These are phyloP conservation scores for Hyperoplus lanceolatus DNA, from an alignment of 2,797 vertebrate species.

Conservation along the genomic window DNA sequence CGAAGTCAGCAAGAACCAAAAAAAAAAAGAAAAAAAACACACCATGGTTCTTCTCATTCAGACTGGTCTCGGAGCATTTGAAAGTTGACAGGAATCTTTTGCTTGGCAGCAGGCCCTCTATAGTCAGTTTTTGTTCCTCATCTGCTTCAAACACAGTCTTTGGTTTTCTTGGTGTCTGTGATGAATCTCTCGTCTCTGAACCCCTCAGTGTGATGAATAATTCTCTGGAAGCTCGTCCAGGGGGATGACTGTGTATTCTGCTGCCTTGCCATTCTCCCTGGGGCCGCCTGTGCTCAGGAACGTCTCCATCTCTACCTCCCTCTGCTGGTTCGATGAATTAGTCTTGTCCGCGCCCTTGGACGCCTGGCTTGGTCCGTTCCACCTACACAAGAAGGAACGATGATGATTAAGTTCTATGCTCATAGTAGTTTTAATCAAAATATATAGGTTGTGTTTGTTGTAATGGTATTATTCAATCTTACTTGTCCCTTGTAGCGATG, in stretches of 20 bases:
- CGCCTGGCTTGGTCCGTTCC: slow-evolving; percentile 86
- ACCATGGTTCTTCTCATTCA: background rate
- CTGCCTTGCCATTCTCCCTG: slow-evolving; percentile 74
- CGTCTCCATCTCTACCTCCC: slow-evolving; percentile 90
- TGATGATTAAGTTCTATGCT: background rate
- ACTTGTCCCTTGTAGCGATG: slow-evolving; percentile 85
- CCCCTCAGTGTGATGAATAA: slow-evolving; percentile 54
- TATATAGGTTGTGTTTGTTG: too few species aligned
- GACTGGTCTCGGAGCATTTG: background rate
- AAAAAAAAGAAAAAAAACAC: background rate
- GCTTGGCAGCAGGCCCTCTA: background rate
- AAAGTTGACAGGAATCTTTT: slow-evolving; percentile 13
- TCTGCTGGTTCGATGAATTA: slow-evolving; percentile 76
- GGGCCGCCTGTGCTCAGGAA: slow-evolving; percentile 85
- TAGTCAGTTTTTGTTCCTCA: slow-evolving; percentile 10
- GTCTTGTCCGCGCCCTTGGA: slow-evolving; percentile 74
- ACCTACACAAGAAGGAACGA: slow-evolving; percentile 60
- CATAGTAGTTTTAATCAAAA: background rate
- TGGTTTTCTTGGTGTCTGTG: slow-evolving; percentile 10
- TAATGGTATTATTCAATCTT: slow-evolving; percentile 35
- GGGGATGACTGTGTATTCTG: slow-evolving; percentile 83
- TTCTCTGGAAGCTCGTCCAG: slow-evolving; percentile 74
- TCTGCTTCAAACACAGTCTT: slow-evolving; percentile 27
- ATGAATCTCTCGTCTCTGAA: background rate
- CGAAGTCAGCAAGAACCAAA: slow-evolving; percentile 10